Conservation (phyloP, 1,140 invertebrate species). For the Papilio machaon region DNA sequence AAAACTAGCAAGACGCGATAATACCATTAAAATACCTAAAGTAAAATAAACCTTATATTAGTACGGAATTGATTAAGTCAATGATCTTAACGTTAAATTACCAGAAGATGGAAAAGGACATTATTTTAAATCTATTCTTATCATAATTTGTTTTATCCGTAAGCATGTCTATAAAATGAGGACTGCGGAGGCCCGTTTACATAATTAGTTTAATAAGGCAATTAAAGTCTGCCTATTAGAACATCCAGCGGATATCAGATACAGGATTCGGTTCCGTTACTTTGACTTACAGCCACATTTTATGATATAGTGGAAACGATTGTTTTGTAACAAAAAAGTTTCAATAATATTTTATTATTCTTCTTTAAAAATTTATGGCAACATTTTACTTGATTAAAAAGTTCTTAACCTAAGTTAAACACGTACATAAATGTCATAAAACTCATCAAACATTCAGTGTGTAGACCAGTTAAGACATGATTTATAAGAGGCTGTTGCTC, state of each 20-base stretch:
- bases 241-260: conserved; percentile 56
- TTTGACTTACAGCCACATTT: conserved; percentile 42
- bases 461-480: conserved; percentile 16
- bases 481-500: conserved; percentile 17
- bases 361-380: neutral
- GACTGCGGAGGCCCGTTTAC: conserved; percentile 42
- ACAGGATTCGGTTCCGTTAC: conserved; percentile 45
- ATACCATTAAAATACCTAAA: too few species aligned
- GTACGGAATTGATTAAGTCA: neutral
- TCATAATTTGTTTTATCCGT: conserved; percentile 15
- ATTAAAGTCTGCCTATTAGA: conserved; percentile 58
- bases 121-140: neutral
- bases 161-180: conserved; percentile 12
- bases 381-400: neutral
- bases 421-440: neutral
- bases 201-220: conserved; percentile 59
- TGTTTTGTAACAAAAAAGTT: neutral
- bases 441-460: neutral
- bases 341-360: neutral
- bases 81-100: neutral
- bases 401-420: neutral
- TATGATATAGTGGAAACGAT: neutral
- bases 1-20: neutral
- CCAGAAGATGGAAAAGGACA: conserved; percentile 1
- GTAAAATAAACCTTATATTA: neutral